Evolutionary conservation across 2,797 vertebrate species (phyloP).

Genomic region (Cynopterus sphinx): DNA sequence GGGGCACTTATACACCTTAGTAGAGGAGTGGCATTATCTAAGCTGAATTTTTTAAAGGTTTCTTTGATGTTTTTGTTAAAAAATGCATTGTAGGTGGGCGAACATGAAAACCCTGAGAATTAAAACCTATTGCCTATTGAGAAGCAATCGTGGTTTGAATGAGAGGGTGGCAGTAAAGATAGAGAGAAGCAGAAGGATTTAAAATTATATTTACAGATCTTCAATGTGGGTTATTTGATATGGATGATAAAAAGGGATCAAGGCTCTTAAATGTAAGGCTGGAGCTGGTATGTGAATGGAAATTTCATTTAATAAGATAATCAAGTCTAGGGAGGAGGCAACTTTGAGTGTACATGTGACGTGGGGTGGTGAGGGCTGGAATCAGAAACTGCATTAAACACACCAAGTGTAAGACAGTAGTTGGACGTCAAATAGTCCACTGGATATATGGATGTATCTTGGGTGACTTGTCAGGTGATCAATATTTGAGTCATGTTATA

Average conservation of each 20-base stretch:
- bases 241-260: not conserved
- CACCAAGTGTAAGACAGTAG: not conserved
- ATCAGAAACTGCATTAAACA: not conserved
- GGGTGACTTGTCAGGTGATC: not conserved
- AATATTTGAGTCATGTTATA: too few relatives aligned
- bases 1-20: not conserved
- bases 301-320: not conserved
- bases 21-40: not conserved
- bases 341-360: not conserved
- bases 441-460: not conserved
- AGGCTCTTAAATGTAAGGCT: too few relatives aligned
- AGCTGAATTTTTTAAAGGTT: not conserved
- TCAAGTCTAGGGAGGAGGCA: not conserved
- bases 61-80: not conserved
- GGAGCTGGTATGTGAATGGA: too few relatives aligned
- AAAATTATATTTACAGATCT: not conserved
- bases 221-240: too few relatives aligned
- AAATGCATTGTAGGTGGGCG: not conserved
- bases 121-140: not conserved
- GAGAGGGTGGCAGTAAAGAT: not conserved
- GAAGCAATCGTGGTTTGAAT: not conserved
- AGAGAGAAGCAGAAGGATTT: not conserved
- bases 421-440: not conserved
- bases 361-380: fast-evolving
- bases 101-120: not conserved